Evolutionary conservation across 2,888 invertebrate species (phyloP), one percentile per base, ranked within the genome.

Genomic region (Sinelater perroti): DNA sequence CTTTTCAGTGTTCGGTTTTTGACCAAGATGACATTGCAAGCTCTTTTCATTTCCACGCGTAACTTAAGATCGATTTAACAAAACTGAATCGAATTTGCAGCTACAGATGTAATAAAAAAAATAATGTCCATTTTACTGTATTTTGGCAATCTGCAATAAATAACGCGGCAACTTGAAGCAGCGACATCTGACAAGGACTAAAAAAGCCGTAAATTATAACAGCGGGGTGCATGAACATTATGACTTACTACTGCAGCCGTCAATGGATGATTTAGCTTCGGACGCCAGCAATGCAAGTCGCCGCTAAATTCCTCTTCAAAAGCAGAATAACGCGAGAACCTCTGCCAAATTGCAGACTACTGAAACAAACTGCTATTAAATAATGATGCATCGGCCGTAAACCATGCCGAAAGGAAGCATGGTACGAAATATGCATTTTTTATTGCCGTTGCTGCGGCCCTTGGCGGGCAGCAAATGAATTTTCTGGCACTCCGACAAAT

Each of bases 381-480:
- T 45, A 45, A 45, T 45, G 45, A 45, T 45, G 17, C 45, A 45
- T 45, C 17, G 45, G 16, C 28, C 30, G 18, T 45, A 45, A 45
- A 45, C 16, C 45, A 45, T 20, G 45, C 17, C 30, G 45, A 31
- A 30, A 30, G 45, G 45, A 17, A 20, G 30, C 28, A 24, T 16
- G 31, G 24, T 11, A 30, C 28, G 17, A 45, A 45, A 45, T 45
- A 31, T 31, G 45, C 28, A 45, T 45, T 45, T 45, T 45, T 45
- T 30, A 30, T 45, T n/a, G 30, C 17, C 3, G 26, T 26, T 13
- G 45, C 28, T 16, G 40, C 40, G 18, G 31, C 30, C 18, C 30
- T 45, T 45, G 45, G 45, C 30, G 28, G 45, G 28, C 17, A 30
- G 30, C 45, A 45, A 45, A 45, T 45, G 45, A 45, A 45, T 45